Conservation (phyloP, 2,113 vertebrate genomes). For the Poeciliopsis occidentalis region DNA sequence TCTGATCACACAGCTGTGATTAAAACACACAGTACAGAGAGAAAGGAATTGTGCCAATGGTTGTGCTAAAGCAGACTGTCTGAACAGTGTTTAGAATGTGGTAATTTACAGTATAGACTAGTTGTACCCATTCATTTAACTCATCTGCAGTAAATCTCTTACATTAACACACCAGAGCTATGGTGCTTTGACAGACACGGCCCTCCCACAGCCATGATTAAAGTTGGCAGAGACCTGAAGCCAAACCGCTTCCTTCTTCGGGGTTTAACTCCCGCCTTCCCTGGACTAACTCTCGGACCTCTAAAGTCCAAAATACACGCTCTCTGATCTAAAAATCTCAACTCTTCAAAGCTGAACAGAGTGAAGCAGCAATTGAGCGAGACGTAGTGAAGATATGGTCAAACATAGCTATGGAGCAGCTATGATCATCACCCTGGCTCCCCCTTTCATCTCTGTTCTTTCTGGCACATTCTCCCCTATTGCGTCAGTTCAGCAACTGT, state of each 20-base stretch:
- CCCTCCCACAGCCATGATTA: slow-evolving; percentile 66
- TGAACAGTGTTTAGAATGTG: slow-evolving; percentile 36
- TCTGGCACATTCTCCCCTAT: slow-evolving; percentile 34
- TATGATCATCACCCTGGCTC: slow-evolving; percentile 12
- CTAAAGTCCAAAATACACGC: not conserved
- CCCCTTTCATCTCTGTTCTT: slow-evolving; percentile 14
- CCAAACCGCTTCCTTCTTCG: slow-evolving; percentile 16
- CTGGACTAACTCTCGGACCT: not conserved
- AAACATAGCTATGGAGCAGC: not conserved
- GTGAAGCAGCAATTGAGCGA: not conserved
- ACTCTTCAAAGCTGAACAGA: not conserved
- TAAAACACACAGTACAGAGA: not conserved
- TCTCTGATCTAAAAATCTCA: not conserved
- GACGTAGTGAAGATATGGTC: slow-evolving; percentile 29
- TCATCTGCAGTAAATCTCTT: slow-evolving; percentile 49
- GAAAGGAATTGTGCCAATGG: slow-evolving; percentile 8
- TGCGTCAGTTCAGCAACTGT: slow-evolving; percentile 43
- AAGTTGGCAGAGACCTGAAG: slow-evolving; percentile 41
- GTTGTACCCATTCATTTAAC: slow-evolving; percentile 35
- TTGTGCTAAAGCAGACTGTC: slow-evolving; percentile 13
- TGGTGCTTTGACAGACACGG: slow-evolving; percentile 52
- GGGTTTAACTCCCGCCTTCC: slow-evolving; percentile 24
- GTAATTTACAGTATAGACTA: slow-evolving; percentile 26
- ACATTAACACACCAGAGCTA: slow-evolving; percentile 62
- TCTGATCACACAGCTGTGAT: not conserved